Evolutionary conservation across 2,888 invertebrate species (phyloP), one percentile per base, ranked within the genome.

Genomic region (Punctoribates punctum): DNA sequence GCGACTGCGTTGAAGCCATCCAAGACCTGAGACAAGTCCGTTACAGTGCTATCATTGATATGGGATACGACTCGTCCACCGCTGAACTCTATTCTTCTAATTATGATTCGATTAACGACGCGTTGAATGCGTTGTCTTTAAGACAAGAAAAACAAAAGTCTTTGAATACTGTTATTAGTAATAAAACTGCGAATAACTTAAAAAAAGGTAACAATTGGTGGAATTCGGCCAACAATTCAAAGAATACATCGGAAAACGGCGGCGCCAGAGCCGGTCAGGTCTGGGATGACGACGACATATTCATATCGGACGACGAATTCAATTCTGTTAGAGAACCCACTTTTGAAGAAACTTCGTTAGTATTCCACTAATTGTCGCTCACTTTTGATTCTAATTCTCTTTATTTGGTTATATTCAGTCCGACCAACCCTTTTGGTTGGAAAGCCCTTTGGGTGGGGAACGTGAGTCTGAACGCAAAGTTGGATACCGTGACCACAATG

Each of bases 391-490:
- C 60, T 60, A 51, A 51, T 51, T 51, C 4, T 51, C 15, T 51
- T 17, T 6, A 17, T 42, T 23, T 51, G 48, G 25, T 74, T 60
- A 78, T 67, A 81, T 81, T 20, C 82, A 85, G 85, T 77, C 84
- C 84, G 25, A 81, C 81, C 73, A 86, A 85, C 81, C 85, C 85
- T 34, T 84, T 85, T 80, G 85, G 85, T 46, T 81, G 85, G 73
- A 84, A 84, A 73, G 85, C 85, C n/a, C 81, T 86, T 72, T 86
- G 86, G 86, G 84, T 86, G 46, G 86, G 86, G 60, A 86, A 86
- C 82, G 84, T 86, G 79, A 82, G 84, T 80, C 84, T 84, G 38
- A 83, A 84, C 80, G 85, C 85, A 20, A 83, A 83, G 27, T 84
- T 85, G 80, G 83, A 84, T 80, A 83, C 82, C 77, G 81, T 85